Base-by-base conservation (phyloP, 2,888 invertebrate genomes). In the Neria commutata region DNA sequence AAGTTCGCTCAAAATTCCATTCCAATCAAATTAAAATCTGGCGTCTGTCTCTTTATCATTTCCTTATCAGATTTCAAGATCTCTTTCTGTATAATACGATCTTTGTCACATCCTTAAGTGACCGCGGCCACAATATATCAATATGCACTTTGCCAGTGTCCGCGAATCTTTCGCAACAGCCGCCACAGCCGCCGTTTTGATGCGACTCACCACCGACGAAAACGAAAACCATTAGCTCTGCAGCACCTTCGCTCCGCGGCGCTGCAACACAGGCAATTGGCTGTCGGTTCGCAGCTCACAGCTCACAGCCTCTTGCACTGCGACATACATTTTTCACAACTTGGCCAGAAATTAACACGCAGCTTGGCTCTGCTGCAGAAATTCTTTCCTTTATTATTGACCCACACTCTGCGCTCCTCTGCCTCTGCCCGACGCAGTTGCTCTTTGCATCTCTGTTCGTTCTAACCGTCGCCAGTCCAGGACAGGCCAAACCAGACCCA, bases 21-120 rank as follows among this genome's bases (percentile, higher is more conserved):
- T 77, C 75, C 78, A 78, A 80, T 80, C 78, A 80, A 80, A 79
- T 80, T 78, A 79, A 77, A 76, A 79, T 77, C 77, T 77, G 79
- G 79, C 78, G 80, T 80, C 78, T 78, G 73, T 75, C 78, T 75
- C 80, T 78, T 78, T 78, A 79, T 80, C 79, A 79, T 79, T 77
- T 72, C 77, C 77, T 77, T 77, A 77, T 77, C 77, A 76, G 80
- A 78, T 77, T 76, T 71, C 69, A 69, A 78, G 79, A 77, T 79
- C 80, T 67, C 69, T 70, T 66, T 73, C 66, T 71, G 75, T 73
- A 77, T 75, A 77, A 79, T 77, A 77, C 78, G 77, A 77, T 79
- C 80, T 77, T 77, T 77, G 80, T 77, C 80, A 69, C 68, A 69
- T 67, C 67, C 74, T 78, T 77, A 78, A 79, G 78, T 75, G 75